A percentile compares a stretch with the other conserved stretches of the same genome.
phyloP scores from a whole-genome alignment of 2,797 vertebrate species.

The Aphelocoma californica region DNA sequence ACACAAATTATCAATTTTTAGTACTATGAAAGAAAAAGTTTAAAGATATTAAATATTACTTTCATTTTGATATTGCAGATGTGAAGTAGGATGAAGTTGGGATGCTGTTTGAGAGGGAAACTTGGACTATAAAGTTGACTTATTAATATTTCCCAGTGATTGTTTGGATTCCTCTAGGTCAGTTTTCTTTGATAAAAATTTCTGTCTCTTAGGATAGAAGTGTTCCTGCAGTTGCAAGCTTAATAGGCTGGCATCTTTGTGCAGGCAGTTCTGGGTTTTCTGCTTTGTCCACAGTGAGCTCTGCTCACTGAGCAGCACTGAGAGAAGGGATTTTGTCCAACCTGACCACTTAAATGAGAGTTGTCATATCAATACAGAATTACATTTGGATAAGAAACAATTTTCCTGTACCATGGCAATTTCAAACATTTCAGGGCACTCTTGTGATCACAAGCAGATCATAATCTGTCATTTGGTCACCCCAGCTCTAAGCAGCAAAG shows the following conservation, averaged over 20 bases:
- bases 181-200: not conserved
- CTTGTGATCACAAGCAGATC: not conserved
- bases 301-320: not conserved
- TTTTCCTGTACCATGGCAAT: not conserved
- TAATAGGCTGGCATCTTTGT: not conserved
- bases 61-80: not conserved
- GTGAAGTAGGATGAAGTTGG: not conserved
- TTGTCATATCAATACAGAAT: not conserved
- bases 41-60: not conserved
- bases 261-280: not conserved
- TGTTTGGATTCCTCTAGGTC: not conserved
- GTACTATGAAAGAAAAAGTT: not conserved
- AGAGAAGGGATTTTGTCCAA: not conserved
- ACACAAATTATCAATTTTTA: not conserved
- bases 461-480: rapidly evolving
- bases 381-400: not conserved
- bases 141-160: not conserved
- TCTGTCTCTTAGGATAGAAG: not conserved
- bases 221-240: not conserved
- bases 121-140: too few relatives aligned
- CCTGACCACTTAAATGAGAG: not conserved
- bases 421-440: rapidly evolving
- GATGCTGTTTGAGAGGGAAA: not conserved
- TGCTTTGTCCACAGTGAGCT: not conserved
- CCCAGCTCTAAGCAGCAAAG: not conserved